Evolutionary conservation across 1,140 invertebrate genomes (phyloP), one percentile per base, ranked within the genome.

Genomic region (Anastatus disparis): DNA sequence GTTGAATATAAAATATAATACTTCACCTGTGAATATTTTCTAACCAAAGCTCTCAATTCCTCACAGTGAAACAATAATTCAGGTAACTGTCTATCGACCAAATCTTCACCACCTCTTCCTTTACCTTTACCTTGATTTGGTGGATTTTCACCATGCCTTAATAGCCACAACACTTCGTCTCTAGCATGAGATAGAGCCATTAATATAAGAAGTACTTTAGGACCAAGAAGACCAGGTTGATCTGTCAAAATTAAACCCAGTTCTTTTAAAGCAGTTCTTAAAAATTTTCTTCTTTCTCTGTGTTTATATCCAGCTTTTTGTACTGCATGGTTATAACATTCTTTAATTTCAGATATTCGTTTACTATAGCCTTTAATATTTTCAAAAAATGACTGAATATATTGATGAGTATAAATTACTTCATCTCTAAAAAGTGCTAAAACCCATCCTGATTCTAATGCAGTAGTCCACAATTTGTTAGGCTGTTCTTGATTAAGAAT

Each of bases 51-150:
- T 82, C 97, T 89, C 26, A 99, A 84, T 86, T 99, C 98, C 85
- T 99, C 97, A 90, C 99, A 98, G 76, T 99, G 96, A 84, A 99
- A 99, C 1, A 99, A 85, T 26, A 99, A 86, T 87, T 99, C 98
- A 8, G 98, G 97, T 27, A 99, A 87, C 82, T 99, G 97, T 56
- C 97, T 87, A 82, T 97, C 95, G 3, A 96, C 93, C 29, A 97
- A 87, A 87, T 97, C 95, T 86, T 97, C 95, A 27, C 92, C 89
- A 26, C 91, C 89, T 84, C 95, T 94, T 56, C 93, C 92, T 87
- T 97, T 95, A 73, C 89, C 90, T 88, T 93, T 95, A n/a, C 89
- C 87, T 81, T 90, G 91, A 74, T 91, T 90, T 1, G 95, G 95
- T 24, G 95, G 96, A 88, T 98, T 98, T 76, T 98, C 96, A 81